These are phyloP conservation scores for Alethe diademata DNA, from an alignment of 2,113 vertebrate species.

Conservation along the genomic window DNA sequence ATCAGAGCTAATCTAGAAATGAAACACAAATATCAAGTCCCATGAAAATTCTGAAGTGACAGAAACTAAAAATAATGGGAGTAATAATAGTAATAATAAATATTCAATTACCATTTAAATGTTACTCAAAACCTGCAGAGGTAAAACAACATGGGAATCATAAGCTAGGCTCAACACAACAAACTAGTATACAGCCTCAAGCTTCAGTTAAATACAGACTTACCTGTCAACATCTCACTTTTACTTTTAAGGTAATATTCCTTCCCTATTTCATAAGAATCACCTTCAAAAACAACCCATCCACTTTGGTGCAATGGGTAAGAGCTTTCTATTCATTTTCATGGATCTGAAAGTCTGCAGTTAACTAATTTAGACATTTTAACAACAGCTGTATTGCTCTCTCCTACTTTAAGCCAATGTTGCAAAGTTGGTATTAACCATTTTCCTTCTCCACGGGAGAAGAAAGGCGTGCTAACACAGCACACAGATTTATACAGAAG, in stretches of 20 bases:
- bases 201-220: not conserved
- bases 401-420: not conserved
- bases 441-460: not conserved
- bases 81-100: not conserved
- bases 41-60: not conserved
- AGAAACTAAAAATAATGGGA: not conserved
- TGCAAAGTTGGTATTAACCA: not conserved
- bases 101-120: not conserved
- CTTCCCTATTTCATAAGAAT: not conserved
- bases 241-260: not conserved
- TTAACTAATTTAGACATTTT: not conserved
- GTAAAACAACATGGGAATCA: not conserved
- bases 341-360: not conserved
- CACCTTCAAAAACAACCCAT: not conserved
- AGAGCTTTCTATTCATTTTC: not conserved
- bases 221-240: not conserved
- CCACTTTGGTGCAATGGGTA: not conserved
- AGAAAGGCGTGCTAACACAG: not conserved
- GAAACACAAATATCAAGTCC: not conserved
- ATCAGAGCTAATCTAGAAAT: not conserved
- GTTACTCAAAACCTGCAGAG: not conserved
- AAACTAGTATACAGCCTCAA: not conserved
- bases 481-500: not conserved
- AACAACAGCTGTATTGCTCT: not conserved
- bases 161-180: not conserved